These are phyloP conservation scores for Amphiura filiformis DNA, from an alignment of 35 echinoderm and acorn worm species.

Conservation along the genomic window DNA sequence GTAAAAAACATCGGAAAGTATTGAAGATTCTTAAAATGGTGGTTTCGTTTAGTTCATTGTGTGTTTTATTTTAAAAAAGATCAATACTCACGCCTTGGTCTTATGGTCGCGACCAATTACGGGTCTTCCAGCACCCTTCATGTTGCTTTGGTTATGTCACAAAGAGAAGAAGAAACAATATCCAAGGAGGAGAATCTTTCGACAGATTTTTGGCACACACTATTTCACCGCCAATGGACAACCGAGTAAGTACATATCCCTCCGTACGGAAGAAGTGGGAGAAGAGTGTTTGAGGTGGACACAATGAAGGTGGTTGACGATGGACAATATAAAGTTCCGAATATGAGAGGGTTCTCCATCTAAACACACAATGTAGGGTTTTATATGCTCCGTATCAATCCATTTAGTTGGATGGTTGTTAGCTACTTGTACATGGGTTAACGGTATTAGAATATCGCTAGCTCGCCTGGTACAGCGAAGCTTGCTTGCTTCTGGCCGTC, in stretches of 20 bases:
- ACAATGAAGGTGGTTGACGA: not conserved
- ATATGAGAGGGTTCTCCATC: constrained; percentile 1
- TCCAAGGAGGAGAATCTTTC: constrained; percentile 9
- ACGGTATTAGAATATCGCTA: constrained; percentile 9
- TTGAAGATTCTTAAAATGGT: too few relatives aligned
- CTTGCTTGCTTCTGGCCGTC: constrained; percentile 3
- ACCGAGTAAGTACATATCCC: not conserved
- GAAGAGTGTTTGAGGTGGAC: not conserved
- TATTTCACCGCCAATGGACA: constrained; percentile 3
- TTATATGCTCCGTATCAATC: not conserved
- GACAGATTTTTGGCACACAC: not conserved
- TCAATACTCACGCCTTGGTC: not conserved
- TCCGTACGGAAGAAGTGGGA: not conserved
- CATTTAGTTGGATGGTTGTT: constrained; percentile 2
- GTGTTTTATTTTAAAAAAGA: not conserved
- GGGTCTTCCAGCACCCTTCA: constrained; percentile 1
- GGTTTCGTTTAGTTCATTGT: too few relatives aligned
- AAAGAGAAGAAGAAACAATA: not conserved
- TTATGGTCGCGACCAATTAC: not conserved
- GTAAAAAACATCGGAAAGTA: too few relatives aligned
- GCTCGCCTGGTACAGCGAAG: not conserved
- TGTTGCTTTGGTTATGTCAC: not conserved
- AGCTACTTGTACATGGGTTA: constrained; percentile 3
- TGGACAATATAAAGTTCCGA: not conserved
- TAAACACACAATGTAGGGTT: not conserved